Evolutionary conservation across 1,140 invertebrate genomes (phyloP).

Genomic region (Camponotus pennsylvanicus): DNA sequence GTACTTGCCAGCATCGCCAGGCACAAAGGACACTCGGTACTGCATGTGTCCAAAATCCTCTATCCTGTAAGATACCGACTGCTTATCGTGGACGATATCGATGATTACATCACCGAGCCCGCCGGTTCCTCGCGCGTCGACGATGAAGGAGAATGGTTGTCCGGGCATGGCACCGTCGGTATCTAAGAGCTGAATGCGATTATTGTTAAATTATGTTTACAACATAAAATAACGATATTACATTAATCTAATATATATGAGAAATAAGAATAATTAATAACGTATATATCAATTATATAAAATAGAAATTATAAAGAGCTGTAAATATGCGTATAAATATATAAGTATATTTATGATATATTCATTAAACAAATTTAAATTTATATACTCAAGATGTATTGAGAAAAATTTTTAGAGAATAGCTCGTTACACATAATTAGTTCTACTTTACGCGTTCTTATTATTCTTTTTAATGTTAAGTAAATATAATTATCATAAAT

Average conservation of each 20-base stretch:
- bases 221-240: not conserved
- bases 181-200: conserved; percentile 86
- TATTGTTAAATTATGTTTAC: conserved; percentile 43
- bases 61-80: conserved; percentile 93
- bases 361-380: not conserved
- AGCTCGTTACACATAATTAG: not conserved
- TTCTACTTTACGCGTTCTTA: not conserved
- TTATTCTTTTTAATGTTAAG: conserved; percentile 4
- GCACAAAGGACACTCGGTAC: conserved; percentile 96
- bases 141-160: conserved; percentile 93
- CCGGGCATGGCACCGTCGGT: conserved; percentile 92
- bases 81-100: conserved; percentile 95
- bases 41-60: conserved; percentile 93
- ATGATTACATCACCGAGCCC: conserved; percentile 95
- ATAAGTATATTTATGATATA: not conserved
- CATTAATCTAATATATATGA: not conserved
- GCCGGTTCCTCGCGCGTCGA: conserved; percentile 94
- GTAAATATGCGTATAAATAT: not conserved
- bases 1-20: conserved; percentile 96
- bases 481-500: conserved; percentile 13
- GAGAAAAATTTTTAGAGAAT: not conserved
- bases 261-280: not conserved
- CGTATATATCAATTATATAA: not conserved
- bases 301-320: conserved; percentile 1
- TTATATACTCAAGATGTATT: not conserved